These are phyloP conservation scores for Camelus dromedarius DNA, from an alignment of 2,113 vertebrate genomes.

Conservation along the genomic window DNA sequence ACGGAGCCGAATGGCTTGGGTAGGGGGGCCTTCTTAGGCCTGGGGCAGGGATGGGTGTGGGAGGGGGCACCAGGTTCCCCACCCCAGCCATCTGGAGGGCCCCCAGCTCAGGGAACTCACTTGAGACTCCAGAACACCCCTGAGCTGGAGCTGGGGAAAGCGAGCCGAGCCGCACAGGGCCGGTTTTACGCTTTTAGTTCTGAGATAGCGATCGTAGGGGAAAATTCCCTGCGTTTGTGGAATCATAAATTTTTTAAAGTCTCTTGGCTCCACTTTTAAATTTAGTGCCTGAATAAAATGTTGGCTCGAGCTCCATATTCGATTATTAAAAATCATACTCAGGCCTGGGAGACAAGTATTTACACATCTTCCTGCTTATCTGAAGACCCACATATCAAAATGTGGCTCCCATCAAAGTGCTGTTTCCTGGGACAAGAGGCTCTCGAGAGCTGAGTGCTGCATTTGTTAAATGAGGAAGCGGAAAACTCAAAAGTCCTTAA, in stretches of 20 bases:
- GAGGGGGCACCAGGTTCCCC: not conserved
- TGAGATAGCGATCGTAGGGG: conserved; percentile 66
- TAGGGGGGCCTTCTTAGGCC: not conserved
- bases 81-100: not conserved
- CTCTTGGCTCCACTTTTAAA: conserved; percentile 82
- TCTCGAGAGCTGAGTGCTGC: rapidly evolving
- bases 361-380: conserved; percentile 71
- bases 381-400: conserved; percentile 44
- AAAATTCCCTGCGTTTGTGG: conserved; percentile 77
- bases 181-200: conserved; percentile 70
- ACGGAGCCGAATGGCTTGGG: not conserved
- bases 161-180: conserved; percentile 60
- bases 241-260: conserved; percentile 84
- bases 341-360: conserved; percentile 77
- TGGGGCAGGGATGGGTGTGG: not conserved
- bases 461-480: not conserved
- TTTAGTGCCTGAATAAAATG: conserved; percentile 83
- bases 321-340: conserved; percentile 80
- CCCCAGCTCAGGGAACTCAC: not conserved
- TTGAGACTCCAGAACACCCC: not conserved
- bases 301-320: conserved; percentile 79
- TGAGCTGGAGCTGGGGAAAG: not conserved
- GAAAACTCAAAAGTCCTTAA: not conserved
- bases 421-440: not conserved
- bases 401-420: not conserved